Percentiles rank a stretch among this genome's conserved stretches.
Evolutionary conservation across 2,797 vertebrate genomes (phyloP).

Genomic region (Oophaga sylvatica): DNA sequence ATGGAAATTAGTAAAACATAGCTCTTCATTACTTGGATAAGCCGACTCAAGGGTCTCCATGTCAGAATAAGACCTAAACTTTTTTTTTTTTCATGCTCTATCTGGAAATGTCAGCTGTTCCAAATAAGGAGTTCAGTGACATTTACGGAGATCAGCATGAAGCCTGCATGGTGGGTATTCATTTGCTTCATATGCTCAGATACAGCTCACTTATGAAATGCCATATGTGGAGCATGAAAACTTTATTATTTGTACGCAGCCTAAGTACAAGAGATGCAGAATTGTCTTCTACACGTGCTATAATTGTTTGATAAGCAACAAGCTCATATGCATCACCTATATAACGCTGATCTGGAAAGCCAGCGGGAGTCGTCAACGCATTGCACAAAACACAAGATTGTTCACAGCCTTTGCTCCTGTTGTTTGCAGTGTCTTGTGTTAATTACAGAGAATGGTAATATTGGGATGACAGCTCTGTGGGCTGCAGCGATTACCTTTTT

Average conservation of each 20-base stretch:
- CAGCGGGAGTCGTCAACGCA: constrained; percentile 46
- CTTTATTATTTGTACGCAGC: constrained; percentile 59
- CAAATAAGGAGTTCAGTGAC: constrained; percentile 59
- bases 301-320: constrained; percentile 60
- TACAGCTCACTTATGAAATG: constrained; percentile 47
- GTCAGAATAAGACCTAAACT: constrained; percentile 33
- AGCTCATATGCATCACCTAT: constrained; percentile 49
- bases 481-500: constrained; percentile 61
- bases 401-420: constrained; percentile 61
- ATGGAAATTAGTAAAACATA: constrained; percentile 19
- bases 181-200: constrained; percentile 40
- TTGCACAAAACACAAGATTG: constrained; percentile 61
- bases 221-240: constrained; percentile 38
- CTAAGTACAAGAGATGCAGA: constrained; percentile 37
- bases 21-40: background rate
- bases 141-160: constrained; percentile 50
- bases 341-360: constrained; percentile 54
- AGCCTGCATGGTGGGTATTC: constrained; percentile 37
- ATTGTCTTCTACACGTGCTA: constrained; percentile 14
- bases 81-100: constrained; percentile 7
- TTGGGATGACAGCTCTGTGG: constrained; percentile 59
- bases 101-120: constrained; percentile 50
- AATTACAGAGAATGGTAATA: constrained; percentile 64
- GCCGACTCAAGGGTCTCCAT: constrained; percentile 6
- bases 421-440: constrained; percentile 61